Evolutionary conservation across 2,888 invertebrate species (phyloP).

Genomic region (Machimus atricapillus): DNA sequence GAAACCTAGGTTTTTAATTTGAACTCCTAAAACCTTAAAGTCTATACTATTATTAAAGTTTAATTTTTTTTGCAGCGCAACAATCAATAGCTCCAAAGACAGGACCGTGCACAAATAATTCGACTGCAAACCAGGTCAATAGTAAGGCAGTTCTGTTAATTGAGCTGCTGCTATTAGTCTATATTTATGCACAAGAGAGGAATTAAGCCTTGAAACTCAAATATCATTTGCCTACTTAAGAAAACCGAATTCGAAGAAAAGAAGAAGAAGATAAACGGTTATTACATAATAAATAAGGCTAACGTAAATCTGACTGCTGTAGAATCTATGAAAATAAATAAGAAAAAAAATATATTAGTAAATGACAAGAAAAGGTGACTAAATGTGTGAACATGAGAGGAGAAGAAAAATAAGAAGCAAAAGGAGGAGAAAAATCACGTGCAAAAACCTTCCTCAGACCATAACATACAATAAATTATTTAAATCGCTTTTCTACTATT

Average conservation of each 20-base stretch:
- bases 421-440: background rate
- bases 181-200: conserved; percentile 6
- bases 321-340: conserved; percentile 9
- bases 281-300: background rate
- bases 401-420: background rate
- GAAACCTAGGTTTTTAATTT: background rate
- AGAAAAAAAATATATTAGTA: conserved; percentile 13
- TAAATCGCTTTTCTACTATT: conserved; percentile 45
- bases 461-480: conserved; percentile 31
- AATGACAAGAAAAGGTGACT: background rate
- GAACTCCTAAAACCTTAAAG: too few relatives aligned
- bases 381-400: background rate
- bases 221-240: conserved; percentile 18
- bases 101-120: conserved; percentile 40
- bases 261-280: background rate
- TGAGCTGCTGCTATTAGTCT: background rate
- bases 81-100: conserved; percentile 44
- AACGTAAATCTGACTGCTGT: conserved; percentile 25
- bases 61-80: conserved; percentile 38
- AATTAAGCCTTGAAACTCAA: conserved; percentile 2
- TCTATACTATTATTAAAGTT: background rate
- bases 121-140: background rate
- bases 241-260: background rate
- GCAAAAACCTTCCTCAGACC: conserved; percentile 31
- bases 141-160: background rate